Evolutionary conservation across 2,797 vertebrate species (phyloP).

Genomic region (Periophthalmus magnuspinnatus): DNA sequence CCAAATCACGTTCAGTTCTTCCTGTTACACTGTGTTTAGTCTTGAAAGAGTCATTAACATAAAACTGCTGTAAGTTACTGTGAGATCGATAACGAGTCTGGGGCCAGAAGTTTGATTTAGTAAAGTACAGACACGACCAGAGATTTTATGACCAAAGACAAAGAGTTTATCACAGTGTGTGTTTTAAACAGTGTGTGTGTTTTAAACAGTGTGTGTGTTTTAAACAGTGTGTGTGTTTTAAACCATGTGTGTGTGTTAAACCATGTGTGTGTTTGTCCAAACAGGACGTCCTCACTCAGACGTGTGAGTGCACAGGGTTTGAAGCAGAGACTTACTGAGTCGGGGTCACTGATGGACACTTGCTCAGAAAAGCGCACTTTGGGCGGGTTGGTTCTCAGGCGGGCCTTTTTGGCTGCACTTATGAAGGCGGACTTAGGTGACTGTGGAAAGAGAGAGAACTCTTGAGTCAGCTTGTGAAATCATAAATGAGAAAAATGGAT

Average conservation of each 20-base stretch:
- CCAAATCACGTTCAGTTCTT: no score
- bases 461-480: slow-evolving; percentile 33
- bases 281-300: no score
- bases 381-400: slow-evolving; percentile 90
- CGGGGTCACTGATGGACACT: slow-evolving; percentile 92
- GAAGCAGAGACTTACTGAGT: slow-evolving; percentile 82
- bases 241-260: no score
- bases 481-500: slow-evolving; percentile 44
- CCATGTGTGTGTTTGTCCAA: no score
- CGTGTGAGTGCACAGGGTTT: no score
- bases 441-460: slow-evolving; percentile 68
- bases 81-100: background rate
- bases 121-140: background rate
- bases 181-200: no score
- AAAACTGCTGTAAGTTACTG: background rate
- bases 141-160: background rate
- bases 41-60: background rate
- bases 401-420: slow-evolving; percentile 96
- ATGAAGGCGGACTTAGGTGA: slow-evolving; percentile 99
- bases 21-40: no score
- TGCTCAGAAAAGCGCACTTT: slow-evolving; percentile 98
- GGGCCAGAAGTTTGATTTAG: background rate
- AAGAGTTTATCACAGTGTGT: background rate
- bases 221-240: no score
- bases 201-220: no score